Evolutionary conservation across 2,888 invertebrate species (phyloP).

Genomic region (Leptinotarsa tumamoca): DNA sequence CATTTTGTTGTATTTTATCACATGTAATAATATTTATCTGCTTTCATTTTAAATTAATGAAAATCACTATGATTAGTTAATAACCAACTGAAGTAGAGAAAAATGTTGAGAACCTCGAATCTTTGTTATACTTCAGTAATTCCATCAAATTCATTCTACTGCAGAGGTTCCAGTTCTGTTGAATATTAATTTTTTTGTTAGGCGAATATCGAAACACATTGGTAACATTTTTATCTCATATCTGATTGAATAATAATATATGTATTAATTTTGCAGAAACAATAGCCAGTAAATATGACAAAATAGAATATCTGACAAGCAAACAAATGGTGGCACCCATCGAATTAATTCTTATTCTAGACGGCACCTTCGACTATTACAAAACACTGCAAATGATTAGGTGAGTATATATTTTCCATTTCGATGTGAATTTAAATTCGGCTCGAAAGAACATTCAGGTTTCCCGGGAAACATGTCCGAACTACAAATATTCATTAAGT

Average conservation of each 20-base stretch:
- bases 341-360: conserved; percentile 72
- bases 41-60: no score
- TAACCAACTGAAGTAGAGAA: no score
- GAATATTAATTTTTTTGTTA: no score
- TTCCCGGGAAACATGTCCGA: conserved; percentile 1
- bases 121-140: no score
- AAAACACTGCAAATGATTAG: conserved; percentile 71
- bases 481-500: background rate
- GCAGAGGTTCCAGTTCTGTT: no score
- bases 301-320: conserved; percentile 48
- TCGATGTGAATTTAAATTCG: conserved; percentile 13
- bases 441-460: conserved; percentile 41
- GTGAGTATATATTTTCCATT: conserved; percentile 58
- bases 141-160: no score
- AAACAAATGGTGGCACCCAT: conserved; percentile 64
- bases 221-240: no score
- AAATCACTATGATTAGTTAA: no score
- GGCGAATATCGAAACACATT: background rate
- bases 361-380: conserved; percentile 71
- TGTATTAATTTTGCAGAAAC: conserved; percentile 37
- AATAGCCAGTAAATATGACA: conserved; percentile 52
- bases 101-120: no score
- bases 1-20: no score
- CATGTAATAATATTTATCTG: no score
- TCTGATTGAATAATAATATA: no score